A percentile compares a stretch with the other conserved stretches of the same genome.
Conservation (phyloP, 2,888 invertebrate genomes). For the Calephelis perditalis region DNA sequence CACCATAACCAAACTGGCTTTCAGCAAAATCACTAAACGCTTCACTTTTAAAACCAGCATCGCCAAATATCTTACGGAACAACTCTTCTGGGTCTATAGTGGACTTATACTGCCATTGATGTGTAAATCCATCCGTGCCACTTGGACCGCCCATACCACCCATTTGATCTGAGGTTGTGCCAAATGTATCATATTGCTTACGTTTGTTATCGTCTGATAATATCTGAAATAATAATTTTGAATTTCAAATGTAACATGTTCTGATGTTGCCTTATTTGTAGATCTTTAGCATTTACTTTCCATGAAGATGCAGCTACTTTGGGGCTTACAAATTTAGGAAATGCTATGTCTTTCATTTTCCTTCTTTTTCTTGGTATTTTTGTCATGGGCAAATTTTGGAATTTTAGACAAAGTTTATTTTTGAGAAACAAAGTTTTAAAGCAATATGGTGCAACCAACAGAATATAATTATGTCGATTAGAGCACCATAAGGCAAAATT, state of each 20-base stretch:
- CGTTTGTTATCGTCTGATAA: conserved; percentile 94
- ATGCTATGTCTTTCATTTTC: no score
- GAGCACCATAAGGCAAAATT: no score
- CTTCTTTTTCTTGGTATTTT: no score
- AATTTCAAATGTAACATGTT: background rate
- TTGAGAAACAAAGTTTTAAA: no score
- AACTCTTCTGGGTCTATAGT: conserved; percentile 97
- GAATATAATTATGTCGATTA: no score
- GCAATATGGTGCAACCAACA: no score
- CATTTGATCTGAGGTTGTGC: conserved; percentile 92
- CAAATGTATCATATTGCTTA: conserved; percentile 95
- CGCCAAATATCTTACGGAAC: conserved; percentile 97
- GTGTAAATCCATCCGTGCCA: conserved; percentile 81
- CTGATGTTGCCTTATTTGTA: no score
- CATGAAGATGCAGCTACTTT: no score
- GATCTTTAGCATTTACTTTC: no score
- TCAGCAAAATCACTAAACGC: conserved; percentile 92
- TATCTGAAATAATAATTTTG: conserved; percentile 72
- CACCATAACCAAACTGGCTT: conserved; percentile 92
- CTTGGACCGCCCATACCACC: conserved; percentile 81
- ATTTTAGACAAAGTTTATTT: no score
- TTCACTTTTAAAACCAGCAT: conserved; percentile 83
- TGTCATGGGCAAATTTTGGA: no score
- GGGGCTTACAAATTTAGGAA: no score
- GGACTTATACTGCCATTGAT: conserved; percentile 91